These are phyloP conservation scores for Glaucopsyche alexis DNA, from an alignment of 2,888 invertebrate genomes.

Conservation along the genomic window DNA sequence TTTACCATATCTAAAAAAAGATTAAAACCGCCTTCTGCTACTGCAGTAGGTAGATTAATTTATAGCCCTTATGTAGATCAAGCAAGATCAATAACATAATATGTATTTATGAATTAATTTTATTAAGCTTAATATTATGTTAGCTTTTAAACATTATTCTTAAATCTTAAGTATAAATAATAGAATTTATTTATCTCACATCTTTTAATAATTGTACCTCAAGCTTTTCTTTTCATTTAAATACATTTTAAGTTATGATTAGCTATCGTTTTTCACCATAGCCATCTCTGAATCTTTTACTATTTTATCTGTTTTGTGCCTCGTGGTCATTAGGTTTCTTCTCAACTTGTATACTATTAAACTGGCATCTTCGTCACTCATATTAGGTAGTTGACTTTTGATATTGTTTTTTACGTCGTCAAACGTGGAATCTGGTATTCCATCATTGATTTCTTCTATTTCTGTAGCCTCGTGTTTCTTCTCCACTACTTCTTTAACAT, in stretches of 20 bases:
- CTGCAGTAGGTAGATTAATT: too few species aligned
- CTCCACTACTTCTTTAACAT: constrained; percentile 44
- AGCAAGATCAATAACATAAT: too few species aligned
- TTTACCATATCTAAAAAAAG: too few species aligned
- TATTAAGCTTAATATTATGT: too few species aligned
- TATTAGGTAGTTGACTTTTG: constrained; percentile 41
- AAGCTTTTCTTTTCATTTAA: too few species aligned
- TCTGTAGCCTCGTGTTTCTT: constrained; percentile 29
- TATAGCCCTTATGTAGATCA: too few species aligned
- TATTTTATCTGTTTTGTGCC: constrained; percentile 43
- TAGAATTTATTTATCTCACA: too few species aligned
- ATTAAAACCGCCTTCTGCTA: too few species aligned
- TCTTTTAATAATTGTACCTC: too few species aligned
- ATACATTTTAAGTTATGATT: background rate
- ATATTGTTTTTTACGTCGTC: constrained; percentile 43
- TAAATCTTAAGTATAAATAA: too few species aligned
- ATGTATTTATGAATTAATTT: too few species aligned
- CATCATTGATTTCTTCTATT: constrained; percentile 40
- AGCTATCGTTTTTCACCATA: constrained; percentile 31
- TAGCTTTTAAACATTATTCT: too few species aligned
- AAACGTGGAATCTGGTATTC: constrained; percentile 42
- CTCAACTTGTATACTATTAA: constrained; percentile 44
- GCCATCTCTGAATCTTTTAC: constrained; percentile 39
- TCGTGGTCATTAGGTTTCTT: constrained; percentile 42
- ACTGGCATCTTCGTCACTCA: constrained; percentile 40